Conservation (phyloP, 2,888 invertebrate species). For the Stegophylla sp. region DNA sequence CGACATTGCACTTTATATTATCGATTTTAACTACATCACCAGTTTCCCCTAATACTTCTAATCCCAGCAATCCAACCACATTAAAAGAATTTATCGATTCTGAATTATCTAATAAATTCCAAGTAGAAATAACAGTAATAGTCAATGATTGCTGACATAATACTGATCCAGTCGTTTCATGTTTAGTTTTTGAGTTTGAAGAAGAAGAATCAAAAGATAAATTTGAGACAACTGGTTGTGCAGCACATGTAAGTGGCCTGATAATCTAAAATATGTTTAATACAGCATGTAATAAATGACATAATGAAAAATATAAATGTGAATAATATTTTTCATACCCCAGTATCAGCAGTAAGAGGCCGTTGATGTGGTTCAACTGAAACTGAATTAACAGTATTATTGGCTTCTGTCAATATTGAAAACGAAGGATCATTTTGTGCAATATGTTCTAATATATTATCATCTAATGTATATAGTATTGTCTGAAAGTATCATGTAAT, state of each 20-base stretch:
- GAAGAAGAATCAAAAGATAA: constrained; percentile 31
- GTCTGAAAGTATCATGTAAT: constrained; percentile 70
- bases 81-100: constrained; percentile 65
- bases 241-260: constrained; percentile 64
- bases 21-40: constrained; percentile 62
- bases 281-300: constrained; percentile 11
- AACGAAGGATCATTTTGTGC: constrained; percentile 68
- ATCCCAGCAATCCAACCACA: constrained; percentile 70
- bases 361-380: constrained; percentile 65
- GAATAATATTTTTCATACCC: constrained; percentile 60
- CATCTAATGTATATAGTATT: constrained; percentile 82
- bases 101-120: constrained; percentile 66
- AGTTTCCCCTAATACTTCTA: constrained; percentile 68
- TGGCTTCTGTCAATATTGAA: constrained; percentile 64
- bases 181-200: constrained; percentile 9
- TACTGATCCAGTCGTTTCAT: constrained; percentile 61
- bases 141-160: constrained; percentile 63
- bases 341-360: constrained; percentile 71
- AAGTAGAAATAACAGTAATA: constrained; percentile 71
- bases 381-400: constrained; percentile 38
- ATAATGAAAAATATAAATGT: constrained; percentile 9
- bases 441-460: constrained; percentile 73
- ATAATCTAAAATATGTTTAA: constrained; percentile 61
- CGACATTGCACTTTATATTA: constrained; percentile 61
- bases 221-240: constrained; percentile 60